These are phyloP conservation scores for Dascyllus trimaculatus DNA, from an alignment of 2,113 vertebrate genomes.

Conservation along the genomic window DNA sequence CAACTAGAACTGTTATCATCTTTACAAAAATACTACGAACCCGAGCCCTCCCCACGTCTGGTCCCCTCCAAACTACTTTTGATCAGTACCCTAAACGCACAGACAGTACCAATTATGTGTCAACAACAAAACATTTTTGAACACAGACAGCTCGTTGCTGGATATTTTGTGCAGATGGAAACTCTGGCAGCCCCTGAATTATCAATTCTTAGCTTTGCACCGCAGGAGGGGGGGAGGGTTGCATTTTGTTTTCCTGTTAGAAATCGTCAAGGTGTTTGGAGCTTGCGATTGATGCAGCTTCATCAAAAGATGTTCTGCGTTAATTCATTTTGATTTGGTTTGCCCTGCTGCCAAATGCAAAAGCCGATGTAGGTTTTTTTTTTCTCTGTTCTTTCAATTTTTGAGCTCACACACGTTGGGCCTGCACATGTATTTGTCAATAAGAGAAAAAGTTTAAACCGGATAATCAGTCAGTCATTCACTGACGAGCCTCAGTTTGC, in stretches of 20 bases:
- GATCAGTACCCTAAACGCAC: constrained; percentile 61
- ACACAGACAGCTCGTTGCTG: constrained; percentile 36
- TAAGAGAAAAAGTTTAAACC: background rate
- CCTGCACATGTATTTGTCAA: background rate
- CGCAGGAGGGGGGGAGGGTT: background rate
- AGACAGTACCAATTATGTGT: constrained; percentile 60
- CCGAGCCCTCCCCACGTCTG: constrained; percentile 29
- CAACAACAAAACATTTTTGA: constrained; percentile 47
- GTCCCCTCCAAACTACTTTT: constrained; percentile 43
- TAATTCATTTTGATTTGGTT: background rate
- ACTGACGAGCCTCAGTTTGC: constrained; percentile 6
- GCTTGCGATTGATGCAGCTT: constrained; percentile 3
- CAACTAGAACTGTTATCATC: constrained; percentile 63
- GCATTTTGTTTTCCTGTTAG: background rate
- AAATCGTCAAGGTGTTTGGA: background rate
- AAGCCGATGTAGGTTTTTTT: background rate
- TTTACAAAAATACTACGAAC: constrained; percentile 76
- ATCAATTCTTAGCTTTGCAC: constrained; percentile 36
- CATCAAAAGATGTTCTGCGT: background rate
- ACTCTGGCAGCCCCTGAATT: constrained; percentile 53
- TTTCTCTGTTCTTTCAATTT: background rate
- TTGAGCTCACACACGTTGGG: background rate
- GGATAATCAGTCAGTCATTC: background rate
- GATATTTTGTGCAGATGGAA: constrained; percentile 50
- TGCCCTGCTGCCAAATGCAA: constrained; percentile 4